Base-by-base conservation (phyloP, 1,140 invertebrate genomes). In the Ips nitidus region DNA sequence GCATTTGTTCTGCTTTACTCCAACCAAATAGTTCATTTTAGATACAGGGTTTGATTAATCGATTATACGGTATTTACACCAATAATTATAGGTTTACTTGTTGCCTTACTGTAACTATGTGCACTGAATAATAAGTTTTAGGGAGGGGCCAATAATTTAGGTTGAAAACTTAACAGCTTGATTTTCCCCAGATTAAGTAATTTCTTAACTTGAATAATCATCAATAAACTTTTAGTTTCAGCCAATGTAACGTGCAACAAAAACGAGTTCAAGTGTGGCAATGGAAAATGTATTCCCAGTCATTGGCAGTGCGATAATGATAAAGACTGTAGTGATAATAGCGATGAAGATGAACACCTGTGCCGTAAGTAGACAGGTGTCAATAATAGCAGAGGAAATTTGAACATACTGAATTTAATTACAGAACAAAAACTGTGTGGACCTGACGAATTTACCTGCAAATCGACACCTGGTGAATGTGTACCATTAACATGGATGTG, bases 401-500 rank as follows among this genome's bases (percentile, higher is more conserved):
- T 5, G 5, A 55, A 55, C 37, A 55, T 55, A 36, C 22, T 22
- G 22, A 22, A 22, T 22, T 59, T 8, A 42, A 62, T 62, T 64
- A 66, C 85, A 92, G 91, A 88, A 81, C 83, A 84, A 79, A 90
- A 90, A 82, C 88, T 88, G 72, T 95, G 94, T 84, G 89, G 88
- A 52, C 84, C 88, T n/a, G 92, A 94, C 78, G 90, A 95, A 80
- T 95, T 94, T 82, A 90, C 90, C 6, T 96, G 94, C 81, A 87
- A 90, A 72, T 88, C 86, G 43, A 86, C 85, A 70, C 86, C 86
- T 63, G 91, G 91, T 55, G 91, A 94, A 82, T 97, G 94, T 81
- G 91, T 97, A 68, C 91, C 93, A 61, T 85, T 94, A 73, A 90
- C 91, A 45, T 97, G 94, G 94, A 92, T 94, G 85, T 97, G 95